phyloP scores from a whole-genome alignment of 2,113 vertebrate species.

The Pterophyllum scalare region DNA sequence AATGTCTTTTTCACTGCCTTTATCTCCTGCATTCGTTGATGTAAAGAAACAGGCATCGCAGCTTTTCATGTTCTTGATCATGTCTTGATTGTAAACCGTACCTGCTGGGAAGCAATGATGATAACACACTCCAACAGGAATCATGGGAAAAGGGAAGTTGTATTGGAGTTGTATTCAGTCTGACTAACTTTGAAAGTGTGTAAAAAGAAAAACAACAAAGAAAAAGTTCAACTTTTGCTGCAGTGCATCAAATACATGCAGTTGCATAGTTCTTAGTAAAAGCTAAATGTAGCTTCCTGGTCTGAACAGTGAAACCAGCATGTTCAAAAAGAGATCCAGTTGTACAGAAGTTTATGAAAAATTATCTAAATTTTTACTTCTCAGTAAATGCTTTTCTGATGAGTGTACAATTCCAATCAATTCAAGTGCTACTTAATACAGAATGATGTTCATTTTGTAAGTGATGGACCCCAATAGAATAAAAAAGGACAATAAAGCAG shows the following conservation, averaged over 20 bases:
- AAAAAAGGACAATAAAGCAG: neutral
- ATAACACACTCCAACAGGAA: neutral
- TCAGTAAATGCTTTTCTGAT: neutral
- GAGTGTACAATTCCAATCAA: neutral
- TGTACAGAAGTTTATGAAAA: neutral
- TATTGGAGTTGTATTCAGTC: neutral
- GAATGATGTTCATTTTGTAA: neutral
- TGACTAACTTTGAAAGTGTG: neutral
- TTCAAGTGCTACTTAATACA: neutral
- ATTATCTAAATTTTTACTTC: neutral
- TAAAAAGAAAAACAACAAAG: neutral
- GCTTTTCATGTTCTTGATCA: neutral
- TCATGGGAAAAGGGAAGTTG: neutral
- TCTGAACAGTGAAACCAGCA: neutral
- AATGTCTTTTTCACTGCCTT: neutral
- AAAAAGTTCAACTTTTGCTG: neutral
- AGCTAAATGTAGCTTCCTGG: neutral
- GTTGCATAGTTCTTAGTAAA: neutral
- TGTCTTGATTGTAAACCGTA: neutral
- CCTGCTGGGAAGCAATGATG: neutral
- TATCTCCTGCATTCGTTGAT: neutral
- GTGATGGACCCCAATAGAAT: neutral
- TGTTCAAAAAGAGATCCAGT: no score
- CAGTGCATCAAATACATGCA: neutral
- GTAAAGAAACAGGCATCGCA: neutral